Evolutionary conservation across 1,140 invertebrate species (phyloP), one percentile per base, ranked within the genome.

Genomic region (Drosophila dunni): DNA sequence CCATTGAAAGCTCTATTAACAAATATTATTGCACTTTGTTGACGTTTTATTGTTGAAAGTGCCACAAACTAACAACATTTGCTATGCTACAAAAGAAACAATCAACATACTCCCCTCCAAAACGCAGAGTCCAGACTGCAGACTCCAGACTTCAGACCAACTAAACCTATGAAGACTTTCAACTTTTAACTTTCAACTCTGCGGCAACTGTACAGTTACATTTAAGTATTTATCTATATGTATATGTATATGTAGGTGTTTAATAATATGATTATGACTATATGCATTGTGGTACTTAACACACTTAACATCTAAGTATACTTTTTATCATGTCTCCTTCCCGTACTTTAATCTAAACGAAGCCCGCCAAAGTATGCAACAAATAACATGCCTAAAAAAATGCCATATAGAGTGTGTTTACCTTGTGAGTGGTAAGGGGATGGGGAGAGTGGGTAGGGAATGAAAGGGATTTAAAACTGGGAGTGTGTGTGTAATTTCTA

Each of bases 41-140:
- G 3, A 29, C 6, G 17, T 54, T 29, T 54, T 13, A 40, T 38
- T 11, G 38, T 58, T 62, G 17, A 15, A 48, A 71, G 44, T 56
- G 68, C 44, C 53, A 71, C 56, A 53, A 36, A 61, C 51, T 36
- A 71, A 65, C 44, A 71, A 71, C 60, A 69, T 70, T 70, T 40
- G 56, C 46, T 61, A 60, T 62, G 33, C 33, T 63, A 51, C 40
- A 63, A 10, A 62, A 57, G 11, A 56, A 70, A 63, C 68, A 56
- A 65, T 71, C 53, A 71, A 71, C 61, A 57, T 50, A 65, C 40
- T 29, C 9, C 29, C 11, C 29, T 15, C n/a, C 63, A 56, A 15
- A 69, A 29, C 24, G 24, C 24, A 29, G 4, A 29, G 3, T 29
- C 3, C 24, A 29, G 1, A 29, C 24, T 3, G 24, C 24, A 29